phyloP scores from a whole-genome alignment of 2,888 invertebrate species.

The Prenolepis imparis region DNA sequence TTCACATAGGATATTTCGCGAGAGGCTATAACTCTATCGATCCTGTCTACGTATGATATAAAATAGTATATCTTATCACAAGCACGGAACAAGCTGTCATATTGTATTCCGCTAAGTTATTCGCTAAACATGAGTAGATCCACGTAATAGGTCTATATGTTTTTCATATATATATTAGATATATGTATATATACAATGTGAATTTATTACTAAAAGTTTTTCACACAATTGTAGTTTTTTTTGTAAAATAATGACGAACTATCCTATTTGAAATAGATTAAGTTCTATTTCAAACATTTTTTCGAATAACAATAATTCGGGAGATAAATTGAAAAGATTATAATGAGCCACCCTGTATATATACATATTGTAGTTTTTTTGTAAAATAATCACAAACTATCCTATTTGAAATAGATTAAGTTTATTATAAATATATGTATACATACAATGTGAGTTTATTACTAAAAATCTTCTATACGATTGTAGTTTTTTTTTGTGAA shows the following conservation, averaged over 20 bases:
- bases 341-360: no score
- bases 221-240: not conserved
- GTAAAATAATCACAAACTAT: not conserved
- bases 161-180: not conserved
- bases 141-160: not conserved
- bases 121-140: not conserved
- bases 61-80: not conserved
- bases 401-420: not conserved
- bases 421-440: no score
- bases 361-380: not conserved
- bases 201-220: not conserved
- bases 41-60: conserved; percentile 29
- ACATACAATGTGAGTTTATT: not conserved
- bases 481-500: not conserved
- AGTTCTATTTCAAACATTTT: no score
- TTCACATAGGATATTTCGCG: conserved; percentile 36
- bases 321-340: no score
- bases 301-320: no score
- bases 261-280: not conserved
- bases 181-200: not conserved
- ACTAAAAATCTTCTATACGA: not conserved
- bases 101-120: conserved; percentile 1
- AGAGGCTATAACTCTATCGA: conserved; percentile 28
- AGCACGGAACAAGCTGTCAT: conserved; percentile 7
- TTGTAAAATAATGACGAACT: not conserved